Conservation (phyloP, 2,113 vertebrate species). For the Chascanopsetta lugubris region DNA sequence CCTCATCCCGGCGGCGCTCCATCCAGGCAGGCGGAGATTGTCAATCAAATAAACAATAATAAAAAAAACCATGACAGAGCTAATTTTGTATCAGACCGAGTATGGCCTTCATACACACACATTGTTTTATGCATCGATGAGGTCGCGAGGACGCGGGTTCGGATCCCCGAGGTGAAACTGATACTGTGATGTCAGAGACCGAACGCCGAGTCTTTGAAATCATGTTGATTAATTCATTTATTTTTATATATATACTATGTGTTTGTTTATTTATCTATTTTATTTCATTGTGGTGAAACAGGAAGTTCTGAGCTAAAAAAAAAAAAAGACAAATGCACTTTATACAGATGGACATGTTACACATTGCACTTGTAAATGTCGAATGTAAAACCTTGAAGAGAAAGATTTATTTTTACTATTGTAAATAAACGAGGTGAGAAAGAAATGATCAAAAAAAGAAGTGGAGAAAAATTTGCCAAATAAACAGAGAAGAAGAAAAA, state of each 20-base stretch:
- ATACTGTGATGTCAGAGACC: constrained; percentile 68
- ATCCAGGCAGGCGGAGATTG: constrained; percentile 46
- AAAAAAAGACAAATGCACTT: constrained; percentile 77
- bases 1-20: too few relatives aligned
- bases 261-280: constrained; percentile 1
- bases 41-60: constrained; percentile 33
- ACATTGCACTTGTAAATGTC: constrained; percentile 81
- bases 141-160: constrained; percentile 16
- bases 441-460: constrained; percentile 44
- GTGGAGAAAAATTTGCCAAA: constrained; percentile 71
- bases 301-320: constrained; percentile 45
- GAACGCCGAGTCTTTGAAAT: constrained; percentile 44
- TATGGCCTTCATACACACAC: constrained; percentile 72
- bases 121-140: constrained; percentile 59
- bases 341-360: constrained; percentile 75
- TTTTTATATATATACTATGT: constrained; percentile 23
- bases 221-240: constrained; percentile 37
- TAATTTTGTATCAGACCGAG: constrained; percentile 74
- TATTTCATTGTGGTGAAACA: constrained; percentile 38
- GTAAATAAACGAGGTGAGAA: constrained; percentile 63
- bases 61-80: constrained; percentile 67
- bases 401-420: constrained; percentile 81
- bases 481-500: constrained; percentile 60
- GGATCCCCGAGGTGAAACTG: constrained; percentile 23
- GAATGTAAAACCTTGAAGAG: constrained; percentile 77